Conservation (phyloP, 2,888 invertebrate species). For the Linnaemya vulpina region DNA sequence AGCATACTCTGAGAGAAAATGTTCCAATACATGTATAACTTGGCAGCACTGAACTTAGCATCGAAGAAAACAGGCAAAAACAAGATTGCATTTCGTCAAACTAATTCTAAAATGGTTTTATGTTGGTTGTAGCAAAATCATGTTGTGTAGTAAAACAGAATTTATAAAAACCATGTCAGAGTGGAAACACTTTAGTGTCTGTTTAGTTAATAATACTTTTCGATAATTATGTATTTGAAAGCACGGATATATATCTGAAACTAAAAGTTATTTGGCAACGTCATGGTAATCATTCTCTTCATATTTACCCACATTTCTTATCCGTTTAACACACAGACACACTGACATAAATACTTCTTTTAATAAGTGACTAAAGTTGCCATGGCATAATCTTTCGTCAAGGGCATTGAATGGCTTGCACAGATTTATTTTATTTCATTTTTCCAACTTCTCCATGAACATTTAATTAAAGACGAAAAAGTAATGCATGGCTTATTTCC, state of each 20-base stretch:
- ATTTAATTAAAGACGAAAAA: slow-evolving; percentile 17
- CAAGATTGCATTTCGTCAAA: too few relatives aligned
- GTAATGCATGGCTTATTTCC: not conserved
- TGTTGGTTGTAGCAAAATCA: too few relatives aligned
- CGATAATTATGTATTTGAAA: not conserved
- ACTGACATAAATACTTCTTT: not conserved
- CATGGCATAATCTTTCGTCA: slow-evolving; percentile 25
- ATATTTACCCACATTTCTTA: slow-evolving; percentile 13
- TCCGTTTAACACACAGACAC: not conserved
- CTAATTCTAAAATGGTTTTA: too few relatives aligned
- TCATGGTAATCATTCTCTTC: slow-evolving; percentile 4
- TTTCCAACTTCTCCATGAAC: not conserved
- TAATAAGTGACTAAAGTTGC: slow-evolving; percentile 4
- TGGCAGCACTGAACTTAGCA: too few relatives aligned
- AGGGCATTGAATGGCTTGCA: not conserved
- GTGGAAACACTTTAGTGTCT: too few relatives aligned
- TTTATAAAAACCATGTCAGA: too few relatives aligned
- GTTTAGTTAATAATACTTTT: not conserved
- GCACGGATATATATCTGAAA: not conserved
- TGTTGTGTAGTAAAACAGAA: too few relatives aligned
- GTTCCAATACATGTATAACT: too few relatives aligned
- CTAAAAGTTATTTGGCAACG: not conserved
- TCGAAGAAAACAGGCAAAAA: too few relatives aligned
- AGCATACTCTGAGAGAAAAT: too few relatives aligned
- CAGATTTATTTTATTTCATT: not conserved